Conservation (phyloP, 2,797 vertebrate species). For the Sandelia bainsii region DNA sequence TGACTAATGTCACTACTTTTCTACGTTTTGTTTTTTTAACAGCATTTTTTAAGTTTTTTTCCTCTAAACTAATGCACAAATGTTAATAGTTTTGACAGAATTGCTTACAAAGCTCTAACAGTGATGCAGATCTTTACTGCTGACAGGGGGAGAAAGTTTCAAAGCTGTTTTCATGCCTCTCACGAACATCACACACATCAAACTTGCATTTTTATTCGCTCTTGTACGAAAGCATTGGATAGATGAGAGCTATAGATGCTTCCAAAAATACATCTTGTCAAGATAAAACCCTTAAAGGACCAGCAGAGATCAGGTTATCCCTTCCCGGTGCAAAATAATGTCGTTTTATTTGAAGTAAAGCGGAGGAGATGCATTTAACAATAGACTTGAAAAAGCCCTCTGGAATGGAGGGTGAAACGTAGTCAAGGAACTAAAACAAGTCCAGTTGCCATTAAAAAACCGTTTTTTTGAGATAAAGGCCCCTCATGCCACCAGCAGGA, state of each 20-base stretch:
- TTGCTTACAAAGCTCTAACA: conserved; percentile 73
- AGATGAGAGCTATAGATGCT: conserved; percentile 37
- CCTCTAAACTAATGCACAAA: conserved; percentile 68
- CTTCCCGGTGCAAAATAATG: conserved; percentile 12
- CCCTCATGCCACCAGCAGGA: no score
- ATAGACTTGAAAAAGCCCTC: no score
- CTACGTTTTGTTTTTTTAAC: not conserved
- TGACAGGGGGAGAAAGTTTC: conserved; percentile 66
- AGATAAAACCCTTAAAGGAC: conserved; percentile 52
- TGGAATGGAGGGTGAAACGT: no score
- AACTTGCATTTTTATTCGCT: conserved; percentile 56
- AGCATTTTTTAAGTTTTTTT: conserved; percentile 25
- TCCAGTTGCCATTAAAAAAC: no score
- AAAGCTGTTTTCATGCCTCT: conserved; percentile 60
- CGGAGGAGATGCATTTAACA: conserved; percentile 16
- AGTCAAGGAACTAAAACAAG: no score
- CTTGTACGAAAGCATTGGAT: conserved; percentile 13
- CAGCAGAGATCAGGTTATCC: conserved; percentile 7
- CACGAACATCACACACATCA: conserved; percentile 65
- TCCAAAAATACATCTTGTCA: conserved; percentile 57
- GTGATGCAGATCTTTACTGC: conserved; percentile 57
- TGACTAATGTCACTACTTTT: conserved; percentile 23
- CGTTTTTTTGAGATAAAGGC: no score
- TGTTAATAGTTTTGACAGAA: conserved; percentile 81
- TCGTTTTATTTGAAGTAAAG: conserved; percentile 37